Conservation (phyloP, 2,888 invertebrate genomes). For the Acrobasis suavella region DNA sequence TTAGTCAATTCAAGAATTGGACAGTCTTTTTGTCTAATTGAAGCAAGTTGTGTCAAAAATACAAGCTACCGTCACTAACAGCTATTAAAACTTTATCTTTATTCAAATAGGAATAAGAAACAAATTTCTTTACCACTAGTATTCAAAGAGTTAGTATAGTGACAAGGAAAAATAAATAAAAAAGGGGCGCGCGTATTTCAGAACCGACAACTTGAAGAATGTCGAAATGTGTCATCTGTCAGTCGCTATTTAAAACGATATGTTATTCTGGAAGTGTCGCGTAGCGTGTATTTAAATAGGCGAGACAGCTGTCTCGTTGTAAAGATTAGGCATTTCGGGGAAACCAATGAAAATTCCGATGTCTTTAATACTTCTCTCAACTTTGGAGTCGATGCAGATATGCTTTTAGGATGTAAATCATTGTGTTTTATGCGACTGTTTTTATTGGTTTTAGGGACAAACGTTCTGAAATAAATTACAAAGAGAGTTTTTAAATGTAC, state of each 20-base stretch:
- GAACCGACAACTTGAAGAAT: slow-evolving; percentile 81
- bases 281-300: slow-evolving; percentile 72
- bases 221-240: slow-evolving; percentile 83
- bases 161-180: slow-evolving; percentile 65
- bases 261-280: slow-evolving; percentile 75
- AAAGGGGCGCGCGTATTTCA: slow-evolving; percentile 69
- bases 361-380: slow-evolving; percentile 47
- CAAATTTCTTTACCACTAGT: slow-evolving; percentile 38
- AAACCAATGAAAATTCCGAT: slow-evolving; percentile 63
- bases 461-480: background rate
- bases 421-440: slow-evolving; percentile 22
- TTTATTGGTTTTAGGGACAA: slow-evolving; percentile 23
- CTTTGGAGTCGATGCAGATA: slow-evolving; percentile 43
- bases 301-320: slow-evolving; percentile 68
- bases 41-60: slow-evolving; percentile 49
- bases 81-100: slow-evolving; percentile 38
- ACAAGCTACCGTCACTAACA: slow-evolving; percentile 28
- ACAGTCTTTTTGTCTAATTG: slow-evolving; percentile 60
- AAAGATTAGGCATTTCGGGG: slow-evolving; percentile 62
- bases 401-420: slow-evolving; percentile 44
- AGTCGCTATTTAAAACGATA: slow-evolving; percentile 80
- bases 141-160: slow-evolving; percentile 43
- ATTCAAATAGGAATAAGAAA: slow-evolving; percentile 39
- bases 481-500: no score
- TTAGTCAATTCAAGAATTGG: slow-evolving; percentile 57